Percentiles rank a stretch among this genome's conserved stretches.
Conservation (phyloP, 2,888 invertebrate genomes). For the Dinocampus coccinellae region DNA sequence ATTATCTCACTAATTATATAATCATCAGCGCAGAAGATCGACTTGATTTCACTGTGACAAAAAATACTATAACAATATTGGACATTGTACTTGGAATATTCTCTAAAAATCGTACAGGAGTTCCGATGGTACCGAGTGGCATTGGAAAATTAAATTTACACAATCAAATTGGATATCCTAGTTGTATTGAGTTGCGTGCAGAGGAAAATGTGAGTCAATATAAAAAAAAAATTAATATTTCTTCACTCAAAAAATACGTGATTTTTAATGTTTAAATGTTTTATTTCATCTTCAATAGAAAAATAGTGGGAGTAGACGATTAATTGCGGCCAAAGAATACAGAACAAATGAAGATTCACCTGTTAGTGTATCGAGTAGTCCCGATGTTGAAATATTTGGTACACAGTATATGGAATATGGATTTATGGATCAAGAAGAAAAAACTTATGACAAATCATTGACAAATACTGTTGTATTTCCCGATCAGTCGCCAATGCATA, state of each 20-base stretch:
- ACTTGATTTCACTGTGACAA: constrained; percentile 79
- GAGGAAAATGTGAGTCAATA: constrained; percentile 55
- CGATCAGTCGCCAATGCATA: constrained; percentile 71
- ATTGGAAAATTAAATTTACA: constrained; percentile 67
- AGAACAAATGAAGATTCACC: constrained; percentile 48
- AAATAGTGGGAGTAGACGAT: constrained; percentile 33
- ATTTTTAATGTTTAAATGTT: constrained; percentile 3
- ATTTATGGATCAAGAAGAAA: constrained; percentile 70
- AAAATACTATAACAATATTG: constrained; percentile 75
- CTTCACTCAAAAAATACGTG: too few species aligned
- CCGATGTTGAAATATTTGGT: constrained; percentile 49
- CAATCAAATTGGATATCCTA: constrained; percentile 74
- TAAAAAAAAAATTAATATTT: background rate
- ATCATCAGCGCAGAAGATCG: constrained; percentile 78
- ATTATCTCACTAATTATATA: constrained; percentile 74
- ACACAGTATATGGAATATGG: constrained; percentile 74
- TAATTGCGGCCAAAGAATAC: constrained; percentile 51
- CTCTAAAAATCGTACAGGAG: constrained; percentile 64
- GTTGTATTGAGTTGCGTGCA: constrained; percentile 59
- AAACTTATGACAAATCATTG: constrained; percentile 39
- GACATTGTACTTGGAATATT: constrained; percentile 69
- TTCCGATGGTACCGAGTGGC: constrained; percentile 57
- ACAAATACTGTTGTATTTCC: constrained; percentile 69
- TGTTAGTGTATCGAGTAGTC: constrained; percentile 55
- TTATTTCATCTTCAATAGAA: constrained; percentile 45